Percentiles rank a stretch among this genome's conserved stretches.
Conservation (phyloP, 2,797 vertebrate species). For the Thaleichthys pacificus region DNA sequence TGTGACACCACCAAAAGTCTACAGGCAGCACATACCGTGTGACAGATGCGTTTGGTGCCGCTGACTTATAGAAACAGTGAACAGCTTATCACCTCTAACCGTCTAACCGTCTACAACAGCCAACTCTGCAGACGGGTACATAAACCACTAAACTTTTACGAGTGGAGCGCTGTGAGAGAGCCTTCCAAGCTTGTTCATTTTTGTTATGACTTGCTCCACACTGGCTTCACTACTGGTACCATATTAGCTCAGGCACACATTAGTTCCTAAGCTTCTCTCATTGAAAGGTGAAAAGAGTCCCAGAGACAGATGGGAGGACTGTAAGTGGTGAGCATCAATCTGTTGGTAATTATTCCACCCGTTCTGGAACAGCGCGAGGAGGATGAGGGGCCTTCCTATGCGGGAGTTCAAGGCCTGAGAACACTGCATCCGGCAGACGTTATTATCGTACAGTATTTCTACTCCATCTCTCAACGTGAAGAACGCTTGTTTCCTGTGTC, state of each 20-base stretch:
- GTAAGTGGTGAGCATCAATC: neutral
- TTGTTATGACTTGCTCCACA: constrained; percentile 3
- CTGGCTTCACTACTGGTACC: neutral
- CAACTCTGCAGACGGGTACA: neutral
- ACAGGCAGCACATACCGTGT: neutral
- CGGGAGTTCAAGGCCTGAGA: constrained; percentile 16
- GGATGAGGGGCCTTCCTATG: constrained; percentile 3
- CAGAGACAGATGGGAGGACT: neutral
- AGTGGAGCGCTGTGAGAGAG: neutral
- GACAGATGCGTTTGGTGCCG: neutral
- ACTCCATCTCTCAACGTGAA: neutral
- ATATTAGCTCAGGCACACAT: neutral
- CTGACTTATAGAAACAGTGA: neutral
- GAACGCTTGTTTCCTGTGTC: neutral
- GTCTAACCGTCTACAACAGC: too few relatives aligned
- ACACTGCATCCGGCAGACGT: neutral
- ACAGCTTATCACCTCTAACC: neutral
- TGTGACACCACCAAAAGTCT: neutral
- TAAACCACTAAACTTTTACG: too few relatives aligned
- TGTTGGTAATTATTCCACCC: constrained; percentile 6
- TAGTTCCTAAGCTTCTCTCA: neutral
- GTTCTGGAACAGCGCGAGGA: neutral
- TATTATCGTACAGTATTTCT: constrained; percentile 6
- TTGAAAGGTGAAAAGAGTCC: neutral
- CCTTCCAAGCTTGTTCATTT: neutral